Percentiles rank a stretch among this genome's conserved stretches.
Evolutionary conservation across 2,888 invertebrate genomes (phyloP).

Genomic region (Pseudeuparius sepicola): DNA sequence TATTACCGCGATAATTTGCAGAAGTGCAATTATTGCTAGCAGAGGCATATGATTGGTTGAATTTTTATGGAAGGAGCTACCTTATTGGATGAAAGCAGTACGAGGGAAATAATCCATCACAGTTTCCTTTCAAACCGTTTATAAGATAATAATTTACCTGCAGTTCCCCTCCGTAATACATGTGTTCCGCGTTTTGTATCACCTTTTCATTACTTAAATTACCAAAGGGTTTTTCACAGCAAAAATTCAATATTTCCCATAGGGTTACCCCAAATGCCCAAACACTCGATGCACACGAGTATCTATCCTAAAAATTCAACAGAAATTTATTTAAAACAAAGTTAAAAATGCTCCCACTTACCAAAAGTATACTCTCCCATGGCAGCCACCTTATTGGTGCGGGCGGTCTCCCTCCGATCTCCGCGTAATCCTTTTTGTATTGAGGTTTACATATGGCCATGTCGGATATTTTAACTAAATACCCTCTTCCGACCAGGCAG

Average conservation of each 20-base stretch:
- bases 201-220: slow-evolving; percentile 52
- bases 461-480: slow-evolving; percentile 52
- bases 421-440: slow-evolving; percentile 53
- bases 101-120: too few species aligned
- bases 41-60: too few species aligned
- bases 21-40: too few species aligned
- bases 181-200: slow-evolving; percentile 53
- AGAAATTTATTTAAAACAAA: too few species aligned
- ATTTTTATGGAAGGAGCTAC: too few species aligned
- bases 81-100: too few species aligned
- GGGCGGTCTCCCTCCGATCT: slow-evolving; percentile 50
- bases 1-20: too few species aligned
- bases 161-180: slow-evolving; percentile 52
- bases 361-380: slow-evolving; percentile 55
- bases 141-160: slow-evolving; percentile 42
- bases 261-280: slow-evolving; percentile 57
- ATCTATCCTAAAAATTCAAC: slow-evolving; percentile 49
- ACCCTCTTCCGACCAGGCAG: slow-evolving; percentile 51
- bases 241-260: slow-evolving; percentile 54
- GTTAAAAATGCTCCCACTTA: slow-evolving; percentile 31
- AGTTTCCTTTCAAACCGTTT: too few species aligned
- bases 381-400: slow-evolving; percentile 55
- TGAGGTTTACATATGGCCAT: slow-evolving; percentile 53
- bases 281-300: slow-evolving; percentile 50
- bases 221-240: slow-evolving; percentile 50